Conservation (phyloP, 2,888 invertebrate species). For the Thumatha senex region DNA sequence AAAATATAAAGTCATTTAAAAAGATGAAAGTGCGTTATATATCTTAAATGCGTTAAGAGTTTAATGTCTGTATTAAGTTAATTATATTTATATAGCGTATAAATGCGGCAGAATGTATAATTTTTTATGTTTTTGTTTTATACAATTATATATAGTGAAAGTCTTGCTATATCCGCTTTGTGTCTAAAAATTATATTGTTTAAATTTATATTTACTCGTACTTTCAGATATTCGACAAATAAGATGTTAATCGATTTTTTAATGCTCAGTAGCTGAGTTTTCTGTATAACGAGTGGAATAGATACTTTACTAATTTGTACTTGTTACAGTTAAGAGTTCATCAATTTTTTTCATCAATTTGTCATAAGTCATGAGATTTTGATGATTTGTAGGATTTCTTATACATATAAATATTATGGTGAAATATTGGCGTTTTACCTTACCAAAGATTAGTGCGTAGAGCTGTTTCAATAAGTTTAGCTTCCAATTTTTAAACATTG, state of each 20-base stretch:
- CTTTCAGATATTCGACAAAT: background rate
- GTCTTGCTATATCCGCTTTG: background rate
- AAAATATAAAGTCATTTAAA: background rate
- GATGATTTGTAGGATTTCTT: too few relatives aligned
- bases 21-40: background rate
- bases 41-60: background rate
- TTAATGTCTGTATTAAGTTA: background rate
- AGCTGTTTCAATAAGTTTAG: too few relatives aligned
- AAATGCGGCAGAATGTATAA: background rate
- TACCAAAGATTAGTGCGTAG: too few relatives aligned
- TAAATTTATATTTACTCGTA: background rate
- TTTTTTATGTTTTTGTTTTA: background rate
- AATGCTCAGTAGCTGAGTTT: background rate
- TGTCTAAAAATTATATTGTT: background rate
- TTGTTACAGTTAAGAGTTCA: background rate
- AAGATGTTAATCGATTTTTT: background rate
- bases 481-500: too few relatives aligned
- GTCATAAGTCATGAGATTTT: too few relatives aligned
- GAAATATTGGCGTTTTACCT: too few relatives aligned
- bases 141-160: background rate
- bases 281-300: background rate
- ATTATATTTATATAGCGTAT: background rate
- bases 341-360: too few relatives aligned
- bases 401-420: too few relatives aligned
- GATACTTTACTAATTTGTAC: background rate